Evolutionary conservation across 2,888 invertebrate genomes (phyloP).

Genomic region (Tetropium fuscum): DNA sequence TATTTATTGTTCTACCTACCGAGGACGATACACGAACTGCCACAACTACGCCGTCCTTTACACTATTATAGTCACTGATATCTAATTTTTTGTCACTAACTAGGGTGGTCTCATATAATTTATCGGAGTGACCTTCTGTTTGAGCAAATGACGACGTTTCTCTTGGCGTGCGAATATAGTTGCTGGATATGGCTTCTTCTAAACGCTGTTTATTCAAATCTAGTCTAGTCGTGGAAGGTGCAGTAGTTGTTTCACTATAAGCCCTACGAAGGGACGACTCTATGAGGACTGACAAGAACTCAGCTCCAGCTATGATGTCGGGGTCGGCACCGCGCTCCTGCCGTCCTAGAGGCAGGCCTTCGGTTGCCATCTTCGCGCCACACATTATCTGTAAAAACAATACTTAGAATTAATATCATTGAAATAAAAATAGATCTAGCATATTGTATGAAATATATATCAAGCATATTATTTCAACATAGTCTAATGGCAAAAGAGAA

Average conservation of each 20-base stretch:
- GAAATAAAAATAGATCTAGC: not conserved
- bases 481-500: too few relatives aligned
- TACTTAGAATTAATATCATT: not conserved
- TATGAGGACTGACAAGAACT: conserved; percentile 66
- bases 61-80: conserved; percentile 35
- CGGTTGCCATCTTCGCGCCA: conserved; percentile 57
- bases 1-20: conserved; percentile 56
- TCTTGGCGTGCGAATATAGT: conserved; percentile 42
- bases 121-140: conserved; percentile 37
- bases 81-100: conserved; percentile 9
- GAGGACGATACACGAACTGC: conserved; percentile 69
- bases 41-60: conserved; percentile 64
- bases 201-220: conserved; percentile 35
- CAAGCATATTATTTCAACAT: too few relatives aligned
- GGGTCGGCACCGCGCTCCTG: conserved; percentile 60
- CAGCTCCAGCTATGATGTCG: conserved; percentile 66
- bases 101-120: conserved; percentile 21
- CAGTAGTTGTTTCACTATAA: conserved; percentile 39
- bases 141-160: conserved; percentile 39
- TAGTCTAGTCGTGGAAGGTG: conserved; percentile 30
- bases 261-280: conserved; percentile 51
- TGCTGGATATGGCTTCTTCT: conserved; percentile 20
- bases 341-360: conserved; percentile 61
- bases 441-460: too few relatives aligned
- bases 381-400: conserved; percentile 57